Evolutionary conservation across 2,888 invertebrate genomes (phyloP), one percentile per base, ranked within the genome.

Genomic region (Rotaria macrura): DNA sequence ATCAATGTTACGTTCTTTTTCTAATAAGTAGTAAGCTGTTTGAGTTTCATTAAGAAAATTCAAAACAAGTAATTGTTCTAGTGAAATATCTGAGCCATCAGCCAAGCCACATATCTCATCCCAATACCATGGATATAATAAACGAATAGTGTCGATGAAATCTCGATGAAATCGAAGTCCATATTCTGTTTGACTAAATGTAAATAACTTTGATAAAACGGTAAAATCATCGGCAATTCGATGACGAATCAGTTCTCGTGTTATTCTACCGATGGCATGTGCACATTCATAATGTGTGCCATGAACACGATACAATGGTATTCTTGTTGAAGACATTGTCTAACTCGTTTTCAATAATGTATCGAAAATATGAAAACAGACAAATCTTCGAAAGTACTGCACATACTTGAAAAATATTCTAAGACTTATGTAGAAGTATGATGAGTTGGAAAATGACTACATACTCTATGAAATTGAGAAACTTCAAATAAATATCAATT

Each of bases 221-320:
- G 2, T 6, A 4, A 79, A 1, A 43, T 12, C 25, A 43, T n/a
- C 40, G n/a, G 40, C n/a, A n/a, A 79, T 79, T 23, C 43, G 43
- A n/a, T 43, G 43, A 79, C 23, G 47, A 38, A 43, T 43, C 14
- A 12, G 14, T 34, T 57, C 74, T 25, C 52, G 34, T 65, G 65
- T 65, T 29, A 65, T 17, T 5, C 0, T 20, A 34, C 65, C 86
- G 9, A 79, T 86, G 0, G n/a, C 25, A 65, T 47, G 38, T 12
- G 74, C 86, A 83, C 74, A 79, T 79, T 86, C 79, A 84, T 86
- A 86, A 55, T 86, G 86, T 17, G 54, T 85, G 43, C 85, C 85
- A 34, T 55, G 43, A 14, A 85, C 74, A 52, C 29, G 57, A 23
- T 83, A 83, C 34, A 74, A 49, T 29, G 85, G 85, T 29, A 84